These are phyloP conservation scores for Oikopleura dioica DNA, from an alignment of 23 tunicate species.

Conservation along the genomic window DNA sequence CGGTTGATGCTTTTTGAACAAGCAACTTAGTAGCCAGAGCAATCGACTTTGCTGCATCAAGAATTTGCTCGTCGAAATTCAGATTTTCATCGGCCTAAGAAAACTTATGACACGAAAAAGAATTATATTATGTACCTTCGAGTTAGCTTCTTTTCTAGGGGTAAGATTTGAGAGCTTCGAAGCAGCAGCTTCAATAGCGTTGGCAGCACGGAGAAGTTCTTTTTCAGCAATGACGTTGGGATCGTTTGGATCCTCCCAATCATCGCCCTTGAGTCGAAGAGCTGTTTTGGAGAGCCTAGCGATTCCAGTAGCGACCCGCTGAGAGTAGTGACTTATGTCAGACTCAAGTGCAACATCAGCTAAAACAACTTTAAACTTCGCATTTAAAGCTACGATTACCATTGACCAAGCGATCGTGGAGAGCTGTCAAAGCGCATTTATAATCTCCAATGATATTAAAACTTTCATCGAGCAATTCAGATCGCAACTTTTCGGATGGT, in stretches of 20 bases:
- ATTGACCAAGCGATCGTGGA: too few relatives aligned
- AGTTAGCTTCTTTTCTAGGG: slow-evolving; percentile 20
- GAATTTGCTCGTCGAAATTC: slow-evolving; percentile 85
- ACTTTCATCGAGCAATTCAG: too few relatives aligned
- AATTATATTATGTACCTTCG: background rate
- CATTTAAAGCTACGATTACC: too few relatives aligned
- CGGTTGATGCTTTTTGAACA: slow-evolving; percentile 83
- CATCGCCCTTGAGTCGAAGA: too few relatives aligned
- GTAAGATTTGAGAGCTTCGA: slow-evolving; percentile 45
- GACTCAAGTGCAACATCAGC: too few relatives aligned
- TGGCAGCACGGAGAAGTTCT: slow-evolving; percentile 83
- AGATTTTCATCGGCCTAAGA: slow-evolving; percentile 49
- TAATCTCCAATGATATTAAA: too few relatives aligned
- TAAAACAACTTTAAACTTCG: too few relatives aligned
- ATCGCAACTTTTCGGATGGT: too few relatives aligned
- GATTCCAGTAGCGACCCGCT: too few relatives aligned
- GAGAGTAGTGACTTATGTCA: too few relatives aligned
- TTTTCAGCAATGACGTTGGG: slow-evolving; percentile 98
- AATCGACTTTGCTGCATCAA: slow-evolving; percentile 90
- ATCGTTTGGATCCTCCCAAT: slow-evolving; percentile 95
- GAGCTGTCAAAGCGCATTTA: too few relatives aligned
- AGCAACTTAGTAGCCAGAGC: slow-evolving; percentile 75
- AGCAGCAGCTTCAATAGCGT: slow-evolving; percentile 89
- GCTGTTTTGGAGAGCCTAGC: too few relatives aligned
- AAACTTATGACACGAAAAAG: slow-evolving; percentile 17